Evolutionary conservation across 2,888 invertebrate genomes (phyloP), one percentile per base, ranked within the genome.

Genomic region (Tetheella fluctuosa): DNA sequence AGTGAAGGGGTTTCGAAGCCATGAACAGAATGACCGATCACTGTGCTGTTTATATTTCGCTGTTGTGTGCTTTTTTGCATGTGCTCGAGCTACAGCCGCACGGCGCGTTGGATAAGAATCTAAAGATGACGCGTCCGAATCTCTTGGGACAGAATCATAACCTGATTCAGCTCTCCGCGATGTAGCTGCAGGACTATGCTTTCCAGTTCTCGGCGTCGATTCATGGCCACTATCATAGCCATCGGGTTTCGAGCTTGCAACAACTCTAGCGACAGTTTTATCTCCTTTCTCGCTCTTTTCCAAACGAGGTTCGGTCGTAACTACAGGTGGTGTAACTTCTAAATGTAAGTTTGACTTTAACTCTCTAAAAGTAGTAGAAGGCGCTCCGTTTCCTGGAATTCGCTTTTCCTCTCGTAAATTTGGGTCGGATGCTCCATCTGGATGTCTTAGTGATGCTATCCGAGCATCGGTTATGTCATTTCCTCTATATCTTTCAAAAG

Each of bases 391-490:
- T 15, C 95, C 95, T 1, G 95, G 95, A 69, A 94, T 84, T 76
- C 95, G 93, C 73, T 93, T 94, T 85, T 95, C 95, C 84, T 96
- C 96, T 61, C 95, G 94, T 75, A 98, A 93, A 91, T 98, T 97
- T 20, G 98, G 98, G 94, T 98, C 98, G 25, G 98, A 98, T 58
- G 98, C 98, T 55, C 98, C 98, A 78, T 98, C 98, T 6, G 98
- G 98, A 90, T 97, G 97, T 67, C 97, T 94, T 59, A 98, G 86
- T 64, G 96, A 95, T 39, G 97, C 96, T 79, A 95, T 95, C 69
- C 95, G 94, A 15, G 92, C 89, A 68, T 93, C 93, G 57, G 93
- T 89, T 60, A 91, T 90, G 59, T 95, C 94, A 64, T 93, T 91
- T 17, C 89, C 88, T 60, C 88, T 79, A 88, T 96, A 94, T 85